Evolutionary conservation across 2,113 vertebrate species (phyloP).

Genomic region (Collichthys lucidus): DNA sequence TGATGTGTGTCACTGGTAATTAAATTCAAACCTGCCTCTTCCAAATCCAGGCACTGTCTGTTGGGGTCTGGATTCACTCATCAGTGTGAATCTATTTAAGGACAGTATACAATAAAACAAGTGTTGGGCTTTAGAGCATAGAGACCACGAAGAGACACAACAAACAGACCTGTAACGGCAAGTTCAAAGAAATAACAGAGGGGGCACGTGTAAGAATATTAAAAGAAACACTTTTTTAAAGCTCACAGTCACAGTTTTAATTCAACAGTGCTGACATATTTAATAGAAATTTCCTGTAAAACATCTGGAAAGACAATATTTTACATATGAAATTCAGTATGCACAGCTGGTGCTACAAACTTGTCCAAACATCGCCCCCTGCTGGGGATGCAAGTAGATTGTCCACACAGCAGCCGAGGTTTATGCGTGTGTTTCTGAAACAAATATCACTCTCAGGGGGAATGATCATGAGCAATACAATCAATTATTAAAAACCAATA

Average conservation of each 20-base stretch:
- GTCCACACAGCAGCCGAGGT: background rate
- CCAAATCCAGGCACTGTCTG: conserved; percentile 8
- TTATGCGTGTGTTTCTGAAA: background rate
- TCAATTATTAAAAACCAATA: background rate
- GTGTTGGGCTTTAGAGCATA: background rate
- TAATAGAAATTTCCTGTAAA: background rate
- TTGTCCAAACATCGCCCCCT: conserved; percentile 47
- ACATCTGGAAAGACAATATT: background rate
- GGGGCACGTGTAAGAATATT: background rate
- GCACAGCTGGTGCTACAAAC: background rate
- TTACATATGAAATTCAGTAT: conserved; percentile 7
- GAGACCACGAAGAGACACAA: background rate
- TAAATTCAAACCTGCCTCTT: conserved; percentile 45
- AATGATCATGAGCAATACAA: background rate
- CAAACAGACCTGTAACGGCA: background rate
- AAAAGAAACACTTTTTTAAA: conserved; percentile 2
- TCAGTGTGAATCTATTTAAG: background rate
- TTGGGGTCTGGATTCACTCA: conserved; percentile 33
- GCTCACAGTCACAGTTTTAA: conserved; percentile 10
- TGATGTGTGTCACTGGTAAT: conserved; percentile 47
- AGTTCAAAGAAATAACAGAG: background rate
- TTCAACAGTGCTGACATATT: background rate
- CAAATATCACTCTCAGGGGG: background rate
- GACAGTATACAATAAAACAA: background rate
- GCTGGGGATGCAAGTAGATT: conserved; percentile 25